Conservation (phyloP, 64 coral and sea anemone genomes). For the Actinia equina region DNA sequence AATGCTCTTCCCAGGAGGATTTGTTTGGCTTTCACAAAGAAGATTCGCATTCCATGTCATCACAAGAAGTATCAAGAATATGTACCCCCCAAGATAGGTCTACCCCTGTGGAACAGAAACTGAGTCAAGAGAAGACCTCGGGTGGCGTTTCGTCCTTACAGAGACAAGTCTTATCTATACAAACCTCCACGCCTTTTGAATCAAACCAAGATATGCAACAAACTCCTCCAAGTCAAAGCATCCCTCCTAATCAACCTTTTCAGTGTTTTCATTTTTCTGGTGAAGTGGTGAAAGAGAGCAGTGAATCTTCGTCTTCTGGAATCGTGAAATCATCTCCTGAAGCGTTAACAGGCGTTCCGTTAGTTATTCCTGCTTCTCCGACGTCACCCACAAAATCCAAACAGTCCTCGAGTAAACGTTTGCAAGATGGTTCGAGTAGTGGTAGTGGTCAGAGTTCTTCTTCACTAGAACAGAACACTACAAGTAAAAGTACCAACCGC, state of each 20-base stretch:
- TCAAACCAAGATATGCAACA: slow-evolving; percentile 14
- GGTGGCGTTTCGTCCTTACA: background rate
- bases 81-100: slow-evolving; percentile 53
- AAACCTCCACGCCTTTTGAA: slow-evolving; percentile 59
- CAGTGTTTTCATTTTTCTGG: slow-evolving; percentile 82
- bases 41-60: slow-evolving; percentile 10
- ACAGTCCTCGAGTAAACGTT: background rate
- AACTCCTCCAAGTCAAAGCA: slow-evolving; percentile 42
- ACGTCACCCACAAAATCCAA: slow-evolving; percentile 4
- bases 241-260: slow-evolving; percentile 37
- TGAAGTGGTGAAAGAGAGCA: slow-evolving; percentile 24
- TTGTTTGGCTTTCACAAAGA: slow-evolving; percentile 44
- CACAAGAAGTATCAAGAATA: slow-evolving; percentile 37
- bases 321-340: slow-evolving; percentile 36
- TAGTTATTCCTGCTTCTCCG: slow-evolving; percentile 65
- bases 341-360: background rate
- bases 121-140: background rate
- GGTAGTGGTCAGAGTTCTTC: background rate
- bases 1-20: slow-evolving; percentile 72
- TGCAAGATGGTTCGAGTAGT: background rate
- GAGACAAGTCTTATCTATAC: slow-evolving; percentile 36
- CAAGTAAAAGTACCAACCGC: background rate
- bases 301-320: slow-evolving; percentile 48
- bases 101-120: slow-evolving; percentile 45
- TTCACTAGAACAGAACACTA: background rate